Base-by-base conservation (phyloP, 1,140 invertebrate genomes). In the Zaprionus lachaisei region DNA sequence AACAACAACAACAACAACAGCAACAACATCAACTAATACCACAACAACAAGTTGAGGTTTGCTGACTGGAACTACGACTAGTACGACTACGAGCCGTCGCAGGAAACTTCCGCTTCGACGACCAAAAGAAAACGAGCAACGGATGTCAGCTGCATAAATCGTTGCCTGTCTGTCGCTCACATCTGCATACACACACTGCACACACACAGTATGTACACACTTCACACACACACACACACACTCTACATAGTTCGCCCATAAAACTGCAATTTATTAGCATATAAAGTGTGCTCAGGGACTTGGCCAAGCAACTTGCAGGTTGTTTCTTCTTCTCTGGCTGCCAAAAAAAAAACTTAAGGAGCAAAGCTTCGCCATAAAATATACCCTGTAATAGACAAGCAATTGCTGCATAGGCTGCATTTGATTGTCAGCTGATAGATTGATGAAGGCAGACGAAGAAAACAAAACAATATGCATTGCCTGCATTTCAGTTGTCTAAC, bases 251-350 rank as follows among this genome's bases (percentile, higher is more conserved):
- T 57, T 84, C 22, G 79, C 70, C 78, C 81, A 90, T 90, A 90
- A 90, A 90, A 85, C 75, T 90, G 85, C 85, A 90, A 90, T 90
- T 90, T 90, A 90, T 90, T 90, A 90, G 85, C 85, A 90, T 90
- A 80, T 79, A 90, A 84, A 89, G 72, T 81, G 65, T 61, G 81
- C 68, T 37, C 63, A 60, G 66, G 54, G 76, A 77, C 71, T 75
- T 77, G 57, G 60, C 64, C 77, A 49, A 64, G 56, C 66, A 56
- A 61, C 24, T 26, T 37, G 57, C 79, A 68, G 76, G 80, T 79
- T 82, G 78, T 62, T 12, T 5, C 7, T 51, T 17, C n/a, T 41
- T 41, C n/a, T 41, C n/a, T n/a, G 38, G 17, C 47, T 17, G 47
- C 47, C 20, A 51, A 51, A 51, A 20, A 22, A 44, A n/a, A 6